Conservation (phyloP, 2,888 invertebrate species). For the Hydropsyche betteni region DNA sequence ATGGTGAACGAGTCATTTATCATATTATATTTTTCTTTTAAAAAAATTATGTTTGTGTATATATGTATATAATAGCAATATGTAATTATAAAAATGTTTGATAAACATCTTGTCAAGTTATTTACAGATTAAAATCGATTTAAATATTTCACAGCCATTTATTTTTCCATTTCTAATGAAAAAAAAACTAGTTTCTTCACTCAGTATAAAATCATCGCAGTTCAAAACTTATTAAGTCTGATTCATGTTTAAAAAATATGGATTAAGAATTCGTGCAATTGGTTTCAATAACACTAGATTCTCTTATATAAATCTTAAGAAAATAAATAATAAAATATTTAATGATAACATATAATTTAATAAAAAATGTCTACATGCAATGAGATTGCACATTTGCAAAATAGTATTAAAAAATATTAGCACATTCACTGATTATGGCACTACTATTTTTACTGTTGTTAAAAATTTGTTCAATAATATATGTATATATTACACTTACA, state of each 20-base stretch:
- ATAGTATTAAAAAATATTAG: conserved; percentile 40
- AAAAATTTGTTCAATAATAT: conserved; percentile 28
- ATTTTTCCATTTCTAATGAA: conserved; percentile 51
- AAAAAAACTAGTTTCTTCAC: conserved; percentile 50
- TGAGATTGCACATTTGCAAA: conserved; percentile 24
- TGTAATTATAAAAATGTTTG: too few relatives aligned
- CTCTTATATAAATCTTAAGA: conserved; percentile 1
- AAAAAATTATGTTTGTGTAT: background rate
- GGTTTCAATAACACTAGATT: conserved; percentile 2
- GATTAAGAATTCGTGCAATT: conserved; percentile 18
- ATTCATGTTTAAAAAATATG: conserved; percentile 8
- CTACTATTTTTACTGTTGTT: conserved; percentile 36
- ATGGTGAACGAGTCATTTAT: too few relatives aligned
- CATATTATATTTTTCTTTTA: too few relatives aligned
- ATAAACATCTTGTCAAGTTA: conserved; percentile 20
- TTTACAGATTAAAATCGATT: conserved; percentile 33
- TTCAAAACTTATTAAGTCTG: conserved; percentile 17
- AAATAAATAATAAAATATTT: conserved; percentile 33
- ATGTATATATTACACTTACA: conserved; percentile 29
- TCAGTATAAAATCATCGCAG: conserved; percentile 30
- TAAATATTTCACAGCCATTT: conserved; percentile 51
- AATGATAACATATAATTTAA: conserved; percentile 33
- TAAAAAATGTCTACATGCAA: conserved; percentile 38
- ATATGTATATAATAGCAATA: conserved; percentile 29
- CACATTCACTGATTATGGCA: conserved; percentile 45